Evolutionary conservation across 2,797 vertebrate genomes (phyloP), one percentile per base, ranked within the genome.

Genomic region (Sebastes diploproa): DNA sequence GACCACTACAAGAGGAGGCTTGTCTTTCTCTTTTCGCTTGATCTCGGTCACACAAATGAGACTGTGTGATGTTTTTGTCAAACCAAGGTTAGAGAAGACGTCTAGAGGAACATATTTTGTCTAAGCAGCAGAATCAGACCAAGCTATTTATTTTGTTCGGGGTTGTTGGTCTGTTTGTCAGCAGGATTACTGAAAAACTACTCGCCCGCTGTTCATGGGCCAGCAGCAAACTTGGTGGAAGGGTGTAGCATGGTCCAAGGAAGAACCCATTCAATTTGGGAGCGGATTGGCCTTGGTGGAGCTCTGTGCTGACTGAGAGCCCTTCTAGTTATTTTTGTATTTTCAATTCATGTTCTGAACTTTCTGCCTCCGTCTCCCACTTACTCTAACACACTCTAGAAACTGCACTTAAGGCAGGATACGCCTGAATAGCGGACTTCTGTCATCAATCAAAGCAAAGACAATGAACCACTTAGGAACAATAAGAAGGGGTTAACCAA

Each of bases 401-500:
- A 64, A 42, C 76, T 5, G 3, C 74, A 73, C 79, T 61, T 36
- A 34, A 78, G 82, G 81, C 91, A 92, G 92, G 92, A 93, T 92
- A 80, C 54, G 75, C 64, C 62, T 88, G 75, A 90, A 92, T 88
- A 87, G 83, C 76, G 84, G 65, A 83, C 87, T 56, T 80, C 78
- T 73, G 76, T 86, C 91, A 94, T 93, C 93, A 89, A 81, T 93
- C 90, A 92, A 55, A 83, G 78, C 61, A 54, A 80, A 88, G 82
- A 93, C 91, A 94, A 94, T 91, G 88, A 84, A 67, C 71, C 84
- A 72, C 72, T 84, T 50, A 52, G n/a, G 59, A 86, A 91, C 88
- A 93, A 87, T 88, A 61, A 70, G 60, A 85, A 77, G 63, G 70
- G 69, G 89, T 84, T 85, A 86, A 89, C 69, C 62, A 80, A 74